Conservation (phyloP, 2,797 vertebrate species). For the Myotis daubentonii region DNA sequence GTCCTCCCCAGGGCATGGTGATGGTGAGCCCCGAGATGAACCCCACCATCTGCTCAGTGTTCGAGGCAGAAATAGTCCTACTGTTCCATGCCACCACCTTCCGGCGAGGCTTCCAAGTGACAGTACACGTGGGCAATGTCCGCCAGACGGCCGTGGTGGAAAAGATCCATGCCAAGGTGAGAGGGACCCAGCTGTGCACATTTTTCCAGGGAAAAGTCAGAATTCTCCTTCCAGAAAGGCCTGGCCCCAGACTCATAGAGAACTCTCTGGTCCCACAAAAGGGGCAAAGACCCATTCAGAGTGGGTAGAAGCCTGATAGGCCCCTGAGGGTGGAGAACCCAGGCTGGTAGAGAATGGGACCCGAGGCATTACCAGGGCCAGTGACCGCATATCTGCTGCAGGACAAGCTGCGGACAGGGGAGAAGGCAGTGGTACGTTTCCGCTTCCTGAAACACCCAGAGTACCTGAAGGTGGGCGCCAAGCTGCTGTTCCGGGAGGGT, state of each 20-base stretch:
- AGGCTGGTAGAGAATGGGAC: background rate
- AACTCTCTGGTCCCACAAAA: background rate
- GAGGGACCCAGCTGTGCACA: constrained; percentile 60
- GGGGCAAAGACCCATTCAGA: background rate
- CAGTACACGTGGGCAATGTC: constrained; percentile 96
- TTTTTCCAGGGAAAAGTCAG: background rate
- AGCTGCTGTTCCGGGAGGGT: constrained; percentile 97
- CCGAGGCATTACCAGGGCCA: background rate
- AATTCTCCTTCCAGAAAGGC: background rate
- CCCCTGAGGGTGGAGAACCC: background rate
- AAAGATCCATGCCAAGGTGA: constrained; percentile 96
- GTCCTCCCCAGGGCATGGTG: constrained; percentile 94
- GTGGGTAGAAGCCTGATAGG: background rate
- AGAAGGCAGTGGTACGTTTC: constrained; percentile 97
- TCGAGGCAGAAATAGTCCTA: constrained; percentile 97
- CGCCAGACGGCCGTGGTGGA: constrained; percentile 96
- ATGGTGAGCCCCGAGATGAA: constrained; percentile 99
- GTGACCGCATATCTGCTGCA: constrained; percentile 78
- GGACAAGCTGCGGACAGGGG: constrained; percentile 97
- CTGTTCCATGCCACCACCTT: constrained; percentile 98
- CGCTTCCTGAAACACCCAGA: constrained; percentile 98
- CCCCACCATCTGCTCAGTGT: constrained; percentile 97
- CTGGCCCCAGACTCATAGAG: background rate
- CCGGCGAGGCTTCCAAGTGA: constrained; percentile 98
- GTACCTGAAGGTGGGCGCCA: constrained; percentile 97